Percentiles rank a stretch among this genome's conserved stretches.
Evolutionary conservation across 1,140 invertebrate genomes (phyloP).

Genomic region (Drosophila cardini): DNA sequence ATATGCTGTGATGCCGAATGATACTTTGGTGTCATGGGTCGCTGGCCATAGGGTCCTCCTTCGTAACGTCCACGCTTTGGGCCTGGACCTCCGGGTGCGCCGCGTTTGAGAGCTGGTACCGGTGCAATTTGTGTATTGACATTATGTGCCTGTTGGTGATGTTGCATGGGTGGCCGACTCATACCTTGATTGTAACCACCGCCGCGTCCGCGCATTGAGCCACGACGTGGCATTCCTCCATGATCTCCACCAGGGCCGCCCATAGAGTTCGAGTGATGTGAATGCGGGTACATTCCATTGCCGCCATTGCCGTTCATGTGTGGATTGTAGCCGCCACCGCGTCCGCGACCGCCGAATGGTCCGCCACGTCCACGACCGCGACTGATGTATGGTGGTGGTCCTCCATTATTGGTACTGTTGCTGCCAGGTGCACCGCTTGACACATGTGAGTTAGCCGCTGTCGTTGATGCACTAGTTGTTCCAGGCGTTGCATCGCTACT

Average conservation of each 20-base stretch:
- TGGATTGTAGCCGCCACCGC: slow-evolving; percentile 79
- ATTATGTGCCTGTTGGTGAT: slow-evolving; percentile 79
- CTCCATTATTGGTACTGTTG: slow-evolving; percentile 57
- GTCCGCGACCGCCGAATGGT: slow-evolving; percentile 67
- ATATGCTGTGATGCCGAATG: slow-evolving; percentile 73
- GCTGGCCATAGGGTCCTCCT: slow-evolving; percentile 76
- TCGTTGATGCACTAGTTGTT: slow-evolving; percentile 32
- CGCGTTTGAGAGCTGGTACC: slow-evolving; percentile 82
- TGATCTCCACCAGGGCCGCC: slow-evolving; percentile 65
- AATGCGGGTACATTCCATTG: slow-evolving; percentile 69
- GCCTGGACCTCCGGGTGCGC: slow-evolving; percentile 81
- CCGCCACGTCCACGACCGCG: slow-evolving; percentile 80
- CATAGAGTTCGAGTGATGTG: slow-evolving; percentile 65
- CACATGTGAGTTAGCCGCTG: slow-evolving; percentile 49
- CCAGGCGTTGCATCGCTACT: slow-evolving; percentile 42
- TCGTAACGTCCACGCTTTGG: slow-evolving; percentile 83
- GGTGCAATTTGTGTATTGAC: slow-evolving; percentile 84
- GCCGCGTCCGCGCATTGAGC: slow-evolving; percentile 78
- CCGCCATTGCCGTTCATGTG: slow-evolving; percentile 71
- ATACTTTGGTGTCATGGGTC: slow-evolving; percentile 81
- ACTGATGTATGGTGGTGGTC: slow-evolving; percentile 63
- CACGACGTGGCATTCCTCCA: slow-evolving; percentile 72
- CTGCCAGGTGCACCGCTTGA: slow-evolving; percentile 33
- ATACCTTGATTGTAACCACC: slow-evolving; percentile 78
- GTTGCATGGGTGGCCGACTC: slow-evolving; percentile 79